Conservation (phyloP, 2,113 vertebrate species). For the Phalacrocorax carbo region DNA sequence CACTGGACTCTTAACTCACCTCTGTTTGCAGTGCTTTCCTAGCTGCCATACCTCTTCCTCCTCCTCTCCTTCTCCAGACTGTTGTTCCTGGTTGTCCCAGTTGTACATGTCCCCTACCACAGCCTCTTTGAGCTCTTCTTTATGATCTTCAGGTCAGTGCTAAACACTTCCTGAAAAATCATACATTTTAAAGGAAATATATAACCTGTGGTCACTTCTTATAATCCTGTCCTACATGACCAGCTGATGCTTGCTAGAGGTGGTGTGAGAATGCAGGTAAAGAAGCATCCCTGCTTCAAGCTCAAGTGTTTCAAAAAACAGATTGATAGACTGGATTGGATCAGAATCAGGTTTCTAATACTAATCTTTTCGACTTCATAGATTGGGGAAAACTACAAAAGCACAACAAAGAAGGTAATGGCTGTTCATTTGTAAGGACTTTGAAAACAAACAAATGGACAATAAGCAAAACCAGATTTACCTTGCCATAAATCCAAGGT, state of each 20-base stretch:
- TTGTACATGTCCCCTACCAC: neutral
- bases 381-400: neutral
- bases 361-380: neutral
- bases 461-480: constrained; percentile 54
- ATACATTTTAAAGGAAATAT: neutral
- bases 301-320: neutral
- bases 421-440: constrained; percentile 49
- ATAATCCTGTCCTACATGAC: neutral
- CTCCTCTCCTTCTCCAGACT: neutral
- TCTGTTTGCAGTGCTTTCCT: neutral
- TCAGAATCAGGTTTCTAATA: neutral
- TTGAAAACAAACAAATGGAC: constrained; percentile 24
- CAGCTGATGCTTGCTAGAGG: neutral
- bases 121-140: neutral
- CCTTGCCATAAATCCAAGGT: constrained; percentile 40
- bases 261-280: neutral
- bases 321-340: fast-evolving
- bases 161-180: neutral
- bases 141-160: neutral
- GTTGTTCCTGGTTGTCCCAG: neutral
- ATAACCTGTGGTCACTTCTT: neutral
- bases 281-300: neutral
- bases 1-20: neutral
- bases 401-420: neutral
- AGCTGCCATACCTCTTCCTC: neutral